These are phyloP conservation scores for Anagrus nilaparvatae DNA, from an alignment of 1,140 invertebrate genomes.

Conservation along the genomic window DNA sequence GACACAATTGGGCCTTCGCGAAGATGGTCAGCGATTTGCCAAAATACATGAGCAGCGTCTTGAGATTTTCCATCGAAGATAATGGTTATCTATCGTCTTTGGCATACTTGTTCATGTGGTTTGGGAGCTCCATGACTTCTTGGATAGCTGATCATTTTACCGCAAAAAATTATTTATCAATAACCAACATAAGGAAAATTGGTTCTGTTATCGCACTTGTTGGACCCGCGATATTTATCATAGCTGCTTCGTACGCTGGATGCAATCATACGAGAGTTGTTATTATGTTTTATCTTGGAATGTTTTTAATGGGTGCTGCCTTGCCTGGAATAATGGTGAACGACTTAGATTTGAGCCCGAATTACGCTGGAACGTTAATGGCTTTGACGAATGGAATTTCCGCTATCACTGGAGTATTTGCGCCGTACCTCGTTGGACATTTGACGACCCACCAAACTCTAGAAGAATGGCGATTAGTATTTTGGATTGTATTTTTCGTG, in stretches of 20 bases:
- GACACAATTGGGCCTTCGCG: conserved; percentile 79
- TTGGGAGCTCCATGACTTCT: conserved; percentile 46
- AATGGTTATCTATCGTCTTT: conserved; percentile 51
- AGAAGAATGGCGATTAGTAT: conserved; percentile 70
- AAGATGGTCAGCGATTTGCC: conserved; percentile 78
- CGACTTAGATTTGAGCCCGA: conserved; percentile 66
- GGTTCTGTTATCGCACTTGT: conserved; percentile 49
- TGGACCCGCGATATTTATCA: conserved; percentile 46
- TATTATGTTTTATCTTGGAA: conserved; percentile 55
- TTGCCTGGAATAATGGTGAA: conserved; percentile 58
- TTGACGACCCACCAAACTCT: conserved; percentile 46
- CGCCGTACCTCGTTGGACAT: conserved; percentile 43
- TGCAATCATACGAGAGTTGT: conserved; percentile 51
- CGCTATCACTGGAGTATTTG: conserved; percentile 61
- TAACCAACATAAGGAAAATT: conserved; percentile 50
- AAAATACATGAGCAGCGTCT: conserved; percentile 70
- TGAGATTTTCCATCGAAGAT: conserved; percentile 64
- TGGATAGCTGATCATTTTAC: conserved; percentile 51
- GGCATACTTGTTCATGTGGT: conserved; percentile 55
- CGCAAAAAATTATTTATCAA: conserved; percentile 40
- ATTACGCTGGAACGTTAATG: conserved; percentile 69
- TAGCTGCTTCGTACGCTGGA: conserved; percentile 51
- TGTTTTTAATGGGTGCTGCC: conserved; percentile 52
- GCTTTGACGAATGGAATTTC: conserved; percentile 69
- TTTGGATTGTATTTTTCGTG: conserved; percentile 68